Evolutionary conservation across 2,113 vertebrate species (phyloP), one percentile per base, ranked within the genome.

Genomic region (Anseranas semipalmata): DNA sequence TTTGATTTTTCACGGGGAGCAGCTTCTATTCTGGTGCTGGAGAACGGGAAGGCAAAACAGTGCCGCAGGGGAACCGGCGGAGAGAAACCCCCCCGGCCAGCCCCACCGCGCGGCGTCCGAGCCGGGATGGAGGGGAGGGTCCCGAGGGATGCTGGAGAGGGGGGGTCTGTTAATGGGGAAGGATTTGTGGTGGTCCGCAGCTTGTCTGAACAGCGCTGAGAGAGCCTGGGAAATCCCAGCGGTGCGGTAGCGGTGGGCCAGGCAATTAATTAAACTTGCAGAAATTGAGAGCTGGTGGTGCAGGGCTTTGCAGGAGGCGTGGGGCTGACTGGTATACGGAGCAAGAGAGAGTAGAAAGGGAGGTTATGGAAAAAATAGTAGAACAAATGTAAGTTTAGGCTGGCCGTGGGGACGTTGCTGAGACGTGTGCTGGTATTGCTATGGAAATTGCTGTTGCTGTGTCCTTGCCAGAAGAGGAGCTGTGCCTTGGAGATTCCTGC

Each of bases 21-120:
- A n/a, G 90, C 37, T 92, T 80, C 94, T 94, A 17, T 90, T 93
- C 63, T 48, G 41, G 37, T 5, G 45, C 35, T 63, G 4, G 9
- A 32, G 19, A 32, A 67, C 5, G 12, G 39, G 50, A 0, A 4
- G 28, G 43, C 68, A 55, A 53, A 27, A 14, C 6, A 17, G 43
- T 33, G 37, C 37, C 0, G 0, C 16, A 2, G 48, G n/a, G 63
- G 58, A 91, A 43, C 28, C 2, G 0, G 35, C 0, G 11, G 71
- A 46, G n/a, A 79, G 33, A 39, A 35, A 9, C 45, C 71, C 32
- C 35, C 79, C 30, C 2, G 3, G 21, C 5, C 12, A 81, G 4
- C 12, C 28, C 30, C 3, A 32, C 17, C 15, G 32, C 32, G 19
- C 30, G 17, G 30, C 32, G 18, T 12, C 28, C 0, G 0, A 30